phyloP scores from a whole-genome alignment of 1,140 invertebrate genomes.

The Orchesella cincta region DNA sequence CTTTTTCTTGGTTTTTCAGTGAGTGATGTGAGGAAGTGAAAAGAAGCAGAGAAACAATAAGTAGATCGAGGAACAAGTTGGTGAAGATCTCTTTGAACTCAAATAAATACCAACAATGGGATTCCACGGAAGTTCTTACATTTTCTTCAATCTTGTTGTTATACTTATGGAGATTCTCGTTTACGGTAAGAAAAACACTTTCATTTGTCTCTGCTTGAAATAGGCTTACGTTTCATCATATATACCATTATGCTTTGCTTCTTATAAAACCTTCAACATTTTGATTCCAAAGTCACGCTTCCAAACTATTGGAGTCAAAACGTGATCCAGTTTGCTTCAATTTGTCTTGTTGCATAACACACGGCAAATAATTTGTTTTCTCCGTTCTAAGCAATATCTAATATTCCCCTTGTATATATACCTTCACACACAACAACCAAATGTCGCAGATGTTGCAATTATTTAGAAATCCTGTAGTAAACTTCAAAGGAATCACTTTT shows the following conservation, averaged over 20 bases:
- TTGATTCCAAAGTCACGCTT: no score
- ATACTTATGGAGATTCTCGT: constrained; percentile 42
- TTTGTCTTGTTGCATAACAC: background rate
- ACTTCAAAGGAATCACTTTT: no score
- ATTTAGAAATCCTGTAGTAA: no score
- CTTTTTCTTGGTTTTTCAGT: background rate
- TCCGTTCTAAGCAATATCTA: no score
- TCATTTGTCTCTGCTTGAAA: background rate
- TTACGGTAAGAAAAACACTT: constrained; percentile 38
- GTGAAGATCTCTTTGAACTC: background rate
- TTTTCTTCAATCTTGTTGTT: constrained; percentile 39
- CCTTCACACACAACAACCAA: no score
- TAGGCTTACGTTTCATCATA: background rate
- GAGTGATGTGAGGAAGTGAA: background rate
- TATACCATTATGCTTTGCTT: background rate
- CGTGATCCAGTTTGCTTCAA: background rate
- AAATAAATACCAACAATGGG: constrained; percentile 36
- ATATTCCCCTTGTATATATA: no score
- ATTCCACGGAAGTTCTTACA: constrained; percentile 36
- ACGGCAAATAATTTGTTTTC: no score
- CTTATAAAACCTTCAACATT: no score
- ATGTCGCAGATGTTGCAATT: no score
- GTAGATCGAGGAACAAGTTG: constrained; percentile 10
- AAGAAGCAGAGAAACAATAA: background rate
- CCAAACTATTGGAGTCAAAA: background rate